Base-by-base conservation (phyloP, 2,888 invertebrate species). In the Nasonia oneida region DNA sequence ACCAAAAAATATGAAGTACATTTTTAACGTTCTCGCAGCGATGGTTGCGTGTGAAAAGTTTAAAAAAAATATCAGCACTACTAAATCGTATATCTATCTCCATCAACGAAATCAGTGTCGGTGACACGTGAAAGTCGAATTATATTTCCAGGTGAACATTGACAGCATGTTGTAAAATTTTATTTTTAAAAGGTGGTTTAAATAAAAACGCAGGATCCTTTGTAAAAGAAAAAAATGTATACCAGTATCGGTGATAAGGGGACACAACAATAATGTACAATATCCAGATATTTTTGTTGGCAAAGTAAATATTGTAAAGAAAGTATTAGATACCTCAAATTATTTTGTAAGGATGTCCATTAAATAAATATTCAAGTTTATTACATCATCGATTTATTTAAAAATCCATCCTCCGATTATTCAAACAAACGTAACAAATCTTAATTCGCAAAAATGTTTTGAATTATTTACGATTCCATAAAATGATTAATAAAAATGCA, bases 301-400 rank as follows among this genome's bases (percentile, higher is more conserved):
- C 89, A 85, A 89, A 89, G 88, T 89, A 88, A 71, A 67, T 90
- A 90, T 90, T 91, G 89, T 90, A 89, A 91, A 89, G 89, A 89
- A 89, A 91, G 84, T 90, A 89, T 89, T 86, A 88, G 81, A 89
- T 89, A 88, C 88, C 86, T 85, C 86, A 88, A 89, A 87, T 93
- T 92, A 92, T 93, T 93, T 93, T 92, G 90, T 92, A 93, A 92
- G 86, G 89, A 89, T 90, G 88, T 90, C 89, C 87, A 89, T 87
- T 86, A 89, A 92, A 91, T 91, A 91, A 91, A 90, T 88, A 90
- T 88, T 89, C 85, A 87, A 90, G 85, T 91, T 91, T 90, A 90
- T 90, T 90, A 90, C 37, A 77, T 53, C n/a, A 64, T 78, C 39
- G 61, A 75, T 80, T 82, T 12, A 74, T 84, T 84, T 47, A 47